A percentile compares a stretch with the other conserved stretches of the same genome.
These are phyloP conservation scores for Zootermopsis nevadensis DNA, from an alignment of 2,888 invertebrate genomes.

Conservation along the genomic window DNA sequence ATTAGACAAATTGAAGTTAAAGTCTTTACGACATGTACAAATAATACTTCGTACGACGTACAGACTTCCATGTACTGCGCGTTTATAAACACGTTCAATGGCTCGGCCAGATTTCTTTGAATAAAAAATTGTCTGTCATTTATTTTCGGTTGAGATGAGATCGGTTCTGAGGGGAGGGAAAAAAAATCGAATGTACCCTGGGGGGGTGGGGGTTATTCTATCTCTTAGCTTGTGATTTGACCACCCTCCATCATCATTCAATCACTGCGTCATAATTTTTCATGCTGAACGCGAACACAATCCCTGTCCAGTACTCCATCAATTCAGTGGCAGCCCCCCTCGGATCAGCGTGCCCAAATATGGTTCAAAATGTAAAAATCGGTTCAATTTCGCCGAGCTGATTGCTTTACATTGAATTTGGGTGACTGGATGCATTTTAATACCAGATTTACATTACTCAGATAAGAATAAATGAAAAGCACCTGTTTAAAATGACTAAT, in stretches of 20 bases:
- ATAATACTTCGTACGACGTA: too few relatives aligned
- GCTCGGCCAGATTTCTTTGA: background rate
- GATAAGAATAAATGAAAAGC: too few relatives aligned
- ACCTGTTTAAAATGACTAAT: too few relatives aligned
- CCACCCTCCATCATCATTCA: constrained; percentile 22
- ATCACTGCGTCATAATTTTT: constrained; percentile 22
- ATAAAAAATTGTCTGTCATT: constrained; percentile 19
- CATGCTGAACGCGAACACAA: background rate
- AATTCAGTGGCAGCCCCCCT: background rate
- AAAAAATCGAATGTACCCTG: background rate
- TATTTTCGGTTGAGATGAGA: background rate
- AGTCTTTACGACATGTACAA: too few relatives aligned
- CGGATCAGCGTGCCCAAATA: background rate
- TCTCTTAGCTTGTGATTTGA: constrained; percentile 17
- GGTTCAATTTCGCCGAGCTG: background rate
- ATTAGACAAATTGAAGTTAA: too few relatives aligned
- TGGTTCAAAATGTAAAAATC: constrained; percentile 7
- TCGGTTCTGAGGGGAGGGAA: background rate
- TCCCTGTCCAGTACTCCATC: background rate
- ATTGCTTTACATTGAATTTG: background rate
- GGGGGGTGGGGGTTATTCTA: constrained; percentile 21
- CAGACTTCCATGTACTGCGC: too few relatives aligned
- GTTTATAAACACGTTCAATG: too few relatives aligned
- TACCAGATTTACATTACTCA: too few relatives aligned
- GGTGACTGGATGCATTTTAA: too few relatives aligned